A percentile compares a stretch with the other conserved stretches of the same genome.
Evolutionary conservation across 2,888 invertebrate genomes (phyloP).

Genomic region (Smittia aterrima): DNA sequence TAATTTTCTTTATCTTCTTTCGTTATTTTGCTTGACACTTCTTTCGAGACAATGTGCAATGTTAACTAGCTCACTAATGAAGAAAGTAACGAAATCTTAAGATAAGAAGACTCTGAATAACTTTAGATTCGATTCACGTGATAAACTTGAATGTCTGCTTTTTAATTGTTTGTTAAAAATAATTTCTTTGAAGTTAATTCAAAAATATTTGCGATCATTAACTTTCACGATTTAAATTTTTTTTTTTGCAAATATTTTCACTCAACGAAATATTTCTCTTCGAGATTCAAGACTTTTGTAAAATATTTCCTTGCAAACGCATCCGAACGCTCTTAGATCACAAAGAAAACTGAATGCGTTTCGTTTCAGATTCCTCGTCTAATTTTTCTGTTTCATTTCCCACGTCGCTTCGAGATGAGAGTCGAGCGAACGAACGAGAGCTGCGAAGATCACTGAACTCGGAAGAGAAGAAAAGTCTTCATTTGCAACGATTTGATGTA

Average conservation of each 20-base stretch:
- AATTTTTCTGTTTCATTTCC: background rate
- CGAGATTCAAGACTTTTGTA: background rate
- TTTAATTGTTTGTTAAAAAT: background rate
- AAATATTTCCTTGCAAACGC: background rate
- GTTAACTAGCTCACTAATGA: background rate
- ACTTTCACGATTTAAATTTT: background rate
- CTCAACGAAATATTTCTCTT: background rate
- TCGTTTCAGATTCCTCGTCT: background rate
- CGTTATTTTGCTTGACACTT: background rate
- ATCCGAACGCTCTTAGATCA: background rate
- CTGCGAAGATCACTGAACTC: conserved; percentile 4
- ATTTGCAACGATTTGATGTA: background rate
- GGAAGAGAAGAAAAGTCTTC: background rate
- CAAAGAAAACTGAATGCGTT: conserved; percentile 20
- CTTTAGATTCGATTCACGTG: no score
- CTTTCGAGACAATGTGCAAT: background rate
- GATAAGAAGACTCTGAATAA: background rate
- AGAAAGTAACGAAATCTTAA: no score
- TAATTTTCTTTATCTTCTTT: background rate
- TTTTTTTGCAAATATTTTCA: background rate
- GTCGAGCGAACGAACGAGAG: background rate
- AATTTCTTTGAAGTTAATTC: background rate
- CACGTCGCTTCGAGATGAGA: background rate
- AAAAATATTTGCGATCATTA: background rate
- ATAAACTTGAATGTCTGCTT: background rate